Evolutionary conservation across 2,113 vertebrate species (phyloP), one percentile per base, ranked within the genome.

Genomic region (Sinocyclocheilus maitianheensis): DNA sequence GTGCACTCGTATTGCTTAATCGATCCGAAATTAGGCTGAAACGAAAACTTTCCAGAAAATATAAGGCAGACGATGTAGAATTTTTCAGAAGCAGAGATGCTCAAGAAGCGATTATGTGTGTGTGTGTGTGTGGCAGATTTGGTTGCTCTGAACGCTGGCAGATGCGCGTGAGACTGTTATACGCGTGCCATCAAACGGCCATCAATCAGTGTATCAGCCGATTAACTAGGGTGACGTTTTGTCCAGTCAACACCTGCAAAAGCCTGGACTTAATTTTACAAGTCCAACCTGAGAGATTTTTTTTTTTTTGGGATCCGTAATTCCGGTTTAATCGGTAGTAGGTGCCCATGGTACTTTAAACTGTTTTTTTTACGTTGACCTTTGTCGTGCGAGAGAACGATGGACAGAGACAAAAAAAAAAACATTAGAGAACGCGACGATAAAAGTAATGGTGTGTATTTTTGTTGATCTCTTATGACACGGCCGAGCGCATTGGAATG

Each of bases 401-500:
- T 30, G 75, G 51, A 81, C 48, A 48, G 18, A 78, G 1, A 69
- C 43, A 51, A 20, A 55, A 48, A 48, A 48, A 48, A 48, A 12
- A 48, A 48, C 46, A 48, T 12, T 20, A 80, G 37, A 16, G 30
- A 37, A 51, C 34, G 1, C 75, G 14, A 13, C 1, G 16, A 75
- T 81, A 14, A 46, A 48, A 40, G 74, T 30, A 75, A 84, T 53
- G 26, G 74, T 71, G 78, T 85, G 51, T 83, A 43, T 63, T 86
- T 88, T 86, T 83, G 72, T 48, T 69, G n/a, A 87, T 58, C 30
- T 53, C 63, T 78, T 24, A 10, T 76, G 75, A 55, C 62, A 74
- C 22, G 84, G 53, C 26, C 72, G 76, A 58, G 67, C 5, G 81
- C 81, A 67, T 46, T 43, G 81, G 84, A 86, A 88, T 88, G 84